Conservation (phyloP, 2,113 vertebrate species). For the Machaerirhynchus nigripectus region DNA sequence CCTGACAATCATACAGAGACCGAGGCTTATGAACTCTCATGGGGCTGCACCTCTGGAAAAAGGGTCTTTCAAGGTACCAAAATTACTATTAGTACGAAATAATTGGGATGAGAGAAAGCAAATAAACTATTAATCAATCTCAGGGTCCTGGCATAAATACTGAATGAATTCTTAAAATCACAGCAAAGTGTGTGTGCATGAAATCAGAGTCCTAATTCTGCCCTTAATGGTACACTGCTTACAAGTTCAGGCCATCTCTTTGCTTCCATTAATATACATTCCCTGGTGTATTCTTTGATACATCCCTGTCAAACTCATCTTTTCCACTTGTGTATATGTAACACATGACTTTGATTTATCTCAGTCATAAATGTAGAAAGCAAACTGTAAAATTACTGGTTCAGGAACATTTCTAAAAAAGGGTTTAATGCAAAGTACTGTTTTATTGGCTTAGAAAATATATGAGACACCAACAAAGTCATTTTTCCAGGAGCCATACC, state of each 20-base stretch:
- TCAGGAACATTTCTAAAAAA: not conserved
- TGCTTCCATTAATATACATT: not conserved
- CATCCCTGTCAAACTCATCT: not conserved
- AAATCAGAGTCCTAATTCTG: not conserved
- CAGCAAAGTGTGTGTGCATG: not conserved
- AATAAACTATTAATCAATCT: not conserved
- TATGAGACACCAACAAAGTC: not conserved
- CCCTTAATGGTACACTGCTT: not conserved
- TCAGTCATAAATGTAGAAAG: not conserved
- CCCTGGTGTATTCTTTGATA: not conserved
- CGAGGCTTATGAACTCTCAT: not conserved
- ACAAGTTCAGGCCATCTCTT: not conserved
- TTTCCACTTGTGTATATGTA: not conserved
- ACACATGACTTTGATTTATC: not conserved
- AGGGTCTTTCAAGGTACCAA: not conserved
- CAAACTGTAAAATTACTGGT: not conserved
- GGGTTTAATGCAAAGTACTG: not conserved
- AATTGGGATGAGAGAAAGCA: not conserved
- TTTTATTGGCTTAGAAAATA: not conserved
- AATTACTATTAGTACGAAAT: not conserved
- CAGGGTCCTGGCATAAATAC: not conserved
- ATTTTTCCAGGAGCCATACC: not conserved
- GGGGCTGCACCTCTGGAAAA: not conserved
- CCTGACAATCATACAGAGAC: not conserved
- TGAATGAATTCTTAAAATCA: not conserved